Conservation (phyloP, 1,140 invertebrate species). For the Scaptomyza montana region DNA sequence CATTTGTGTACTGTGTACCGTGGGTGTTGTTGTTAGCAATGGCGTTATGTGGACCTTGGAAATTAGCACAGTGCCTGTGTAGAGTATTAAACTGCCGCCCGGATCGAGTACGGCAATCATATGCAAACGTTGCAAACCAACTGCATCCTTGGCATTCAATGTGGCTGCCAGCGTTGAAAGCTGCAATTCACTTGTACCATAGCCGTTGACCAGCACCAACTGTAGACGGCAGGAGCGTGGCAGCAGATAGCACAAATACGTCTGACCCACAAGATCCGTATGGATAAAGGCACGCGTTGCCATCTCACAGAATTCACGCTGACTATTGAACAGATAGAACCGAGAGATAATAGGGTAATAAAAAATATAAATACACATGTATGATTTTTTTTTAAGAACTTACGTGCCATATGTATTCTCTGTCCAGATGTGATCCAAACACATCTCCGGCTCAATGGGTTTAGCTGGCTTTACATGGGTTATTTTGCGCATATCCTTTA, state of each 20-base stretch:
- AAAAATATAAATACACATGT: too few relatives aligned
- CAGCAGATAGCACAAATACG: conserved; percentile 92
- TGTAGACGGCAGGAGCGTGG: conserved; percentile 87
- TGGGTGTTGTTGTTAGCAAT: conserved; percentile 84
- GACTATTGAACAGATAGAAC: conserved; percentile 36
- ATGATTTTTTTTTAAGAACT: conserved; percentile 17
- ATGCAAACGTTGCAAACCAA: conserved; percentile 89
- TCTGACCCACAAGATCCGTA: conserved; percentile 92
- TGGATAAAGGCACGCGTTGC: conserved; percentile 92
- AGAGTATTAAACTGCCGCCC: conserved; percentile 91
- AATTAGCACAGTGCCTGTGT: conserved; percentile 91
- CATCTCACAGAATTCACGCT: conserved; percentile 83
- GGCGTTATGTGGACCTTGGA: conserved; percentile 92
- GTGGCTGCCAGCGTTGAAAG: conserved; percentile 90
- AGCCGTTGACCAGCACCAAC: conserved; percentile 90
- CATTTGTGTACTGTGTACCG: neutral
- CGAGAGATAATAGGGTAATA: too few relatives aligned
- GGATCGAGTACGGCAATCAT: conserved; percentile 93
- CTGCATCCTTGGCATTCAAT: conserved; percentile 92
- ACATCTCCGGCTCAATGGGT: conserved; percentile 92
- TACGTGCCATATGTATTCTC: conserved; percentile 87
- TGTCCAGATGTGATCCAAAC: conserved; percentile 94
- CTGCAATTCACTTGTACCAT: conserved; percentile 85
- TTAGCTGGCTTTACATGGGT: conserved; percentile 85
- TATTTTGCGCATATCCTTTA: conserved; percentile 76